These are phyloP conservation scores for Drosophila burlai DNA, from an alignment of 1,140 invertebrate species.

Conservation along the genomic window DNA sequence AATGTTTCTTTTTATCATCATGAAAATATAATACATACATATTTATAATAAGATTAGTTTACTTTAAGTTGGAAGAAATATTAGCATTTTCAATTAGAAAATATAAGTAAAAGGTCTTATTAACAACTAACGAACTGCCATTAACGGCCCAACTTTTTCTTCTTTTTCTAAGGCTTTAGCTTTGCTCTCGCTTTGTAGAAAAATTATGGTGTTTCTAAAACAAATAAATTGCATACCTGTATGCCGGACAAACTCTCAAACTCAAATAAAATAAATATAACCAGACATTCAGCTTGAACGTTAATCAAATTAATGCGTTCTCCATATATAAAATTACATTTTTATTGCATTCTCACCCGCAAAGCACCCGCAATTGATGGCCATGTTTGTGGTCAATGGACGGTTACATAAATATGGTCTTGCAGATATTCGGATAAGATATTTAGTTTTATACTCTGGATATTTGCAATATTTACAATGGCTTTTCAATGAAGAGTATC, in stretches of 20 bases:
- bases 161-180: neutral
- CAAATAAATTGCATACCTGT: constrained; percentile 13
- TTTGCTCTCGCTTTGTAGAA: neutral
- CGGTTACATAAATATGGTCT: constrained; percentile 58
- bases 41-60: too few relatives aligned
- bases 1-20: neutral
- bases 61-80: neutral
- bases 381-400: neutral
- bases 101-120: too few relatives aligned
- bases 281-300: constrained; percentile 10
- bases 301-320: constrained; percentile 80
- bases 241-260: constrained; percentile 29
- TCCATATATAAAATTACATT: constrained; percentile 74
- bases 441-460: neutral
- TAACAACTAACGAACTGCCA: neutral
- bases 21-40: too few relatives aligned
- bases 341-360: constrained; percentile 60
- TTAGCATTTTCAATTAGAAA: too few relatives aligned
- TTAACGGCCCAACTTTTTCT: neutral
- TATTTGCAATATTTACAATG: neutral
- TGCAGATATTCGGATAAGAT: neutral
- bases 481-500: neutral
- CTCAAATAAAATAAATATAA: constrained; percentile 69
- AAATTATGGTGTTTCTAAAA: constrained; percentile 2
- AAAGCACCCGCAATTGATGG: constrained; percentile 15